These are phyloP conservation scores for Epirrhoe alternata DNA, from an alignment of 2,888 invertebrate genomes.

Conservation along the genomic window DNA sequence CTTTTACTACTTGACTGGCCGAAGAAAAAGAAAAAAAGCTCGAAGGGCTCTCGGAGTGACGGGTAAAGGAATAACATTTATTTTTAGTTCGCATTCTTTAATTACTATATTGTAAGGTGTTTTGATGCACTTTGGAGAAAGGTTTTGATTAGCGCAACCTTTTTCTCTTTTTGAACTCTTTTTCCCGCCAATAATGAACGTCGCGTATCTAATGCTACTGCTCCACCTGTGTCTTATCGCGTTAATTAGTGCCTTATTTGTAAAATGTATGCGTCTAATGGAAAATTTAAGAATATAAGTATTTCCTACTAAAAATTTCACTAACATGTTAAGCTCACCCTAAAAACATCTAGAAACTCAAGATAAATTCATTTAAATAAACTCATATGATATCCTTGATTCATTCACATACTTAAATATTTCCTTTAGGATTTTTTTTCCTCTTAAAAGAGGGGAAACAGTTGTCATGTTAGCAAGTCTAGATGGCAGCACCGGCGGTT, in stretches of 20 bases:
- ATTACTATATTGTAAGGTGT: conserved; percentile 27
- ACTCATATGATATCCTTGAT: no score
- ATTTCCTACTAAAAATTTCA: no score
- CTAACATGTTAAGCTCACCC: no score
- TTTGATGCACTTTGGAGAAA: conserved; percentile 2
- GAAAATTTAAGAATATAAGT: no score
- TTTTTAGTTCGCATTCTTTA: conserved; percentile 41
- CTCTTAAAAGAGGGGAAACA: not conserved
- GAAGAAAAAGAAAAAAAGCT: conserved; percentile 56
- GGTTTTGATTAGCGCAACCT: not conserved
- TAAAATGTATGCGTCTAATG: no score
- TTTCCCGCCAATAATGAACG: not conserved
- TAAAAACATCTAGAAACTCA: no score
- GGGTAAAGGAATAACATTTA: conserved; percentile 50
- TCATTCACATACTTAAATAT: no score
- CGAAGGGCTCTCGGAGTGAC: conserved; percentile 47
- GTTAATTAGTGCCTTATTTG: no score
- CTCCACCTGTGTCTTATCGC: no score
- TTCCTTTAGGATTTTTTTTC: no score
- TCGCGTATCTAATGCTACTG: not conserved
- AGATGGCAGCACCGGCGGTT: conserved; percentile 35
- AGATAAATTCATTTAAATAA: no score
- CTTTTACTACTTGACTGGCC: conserved; percentile 75
- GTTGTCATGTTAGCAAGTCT: conserved; percentile 29
- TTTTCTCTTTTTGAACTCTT: not conserved